Base-by-base conservation (phyloP, 1,140 invertebrate species). In the Dolichoris vasculosae region DNA sequence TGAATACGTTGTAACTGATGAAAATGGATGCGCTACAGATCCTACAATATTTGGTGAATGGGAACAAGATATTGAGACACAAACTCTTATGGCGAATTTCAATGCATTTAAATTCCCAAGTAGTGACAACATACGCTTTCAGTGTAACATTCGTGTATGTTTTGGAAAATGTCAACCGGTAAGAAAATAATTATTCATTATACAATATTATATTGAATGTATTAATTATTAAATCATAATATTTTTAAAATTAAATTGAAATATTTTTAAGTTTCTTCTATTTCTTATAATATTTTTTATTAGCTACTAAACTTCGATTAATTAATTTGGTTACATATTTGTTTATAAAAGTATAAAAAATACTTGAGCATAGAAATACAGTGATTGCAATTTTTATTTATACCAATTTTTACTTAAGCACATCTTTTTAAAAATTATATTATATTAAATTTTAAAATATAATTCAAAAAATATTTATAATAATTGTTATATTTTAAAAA, bases 101-200 rank as follows among this genome's bases (percentile, higher is more conserved):
- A 98, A 98, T 91, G 98, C 98, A 8, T 99, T 99, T 92, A 99
- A 99, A 91, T 99, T 99, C 95, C 98, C 98, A 0, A 97, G 97
- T 86, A 98, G 97, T 89, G 98, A 98, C 89, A 98, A 98, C 90
- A 97, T 99, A 88, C 94, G 97, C 92, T 99, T 99, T 97, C 97
- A 98, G 92, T 99, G 98, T 91, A 98, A 98, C 91, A 98, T 99
- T 90, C 95, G 98, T 71, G 97, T 99, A 8, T 99, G 98, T 94
- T 99, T 99, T 90, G 97, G 97, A 91, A 97, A 96, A 93, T 99
- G 98, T 93, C 98, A 98, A 95, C 98, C 98, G 85, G 97, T 97
- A 94, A 95, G 95, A 94, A 80, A 17, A 55, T 13, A 55, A 55
- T 17, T 55, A 17, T 55, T 9, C 20, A 55, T 55, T 55, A 46